Evolutionary conservation across 1,140 invertebrate species (phyloP).

Genomic region (Drosophila orena): DNA sequence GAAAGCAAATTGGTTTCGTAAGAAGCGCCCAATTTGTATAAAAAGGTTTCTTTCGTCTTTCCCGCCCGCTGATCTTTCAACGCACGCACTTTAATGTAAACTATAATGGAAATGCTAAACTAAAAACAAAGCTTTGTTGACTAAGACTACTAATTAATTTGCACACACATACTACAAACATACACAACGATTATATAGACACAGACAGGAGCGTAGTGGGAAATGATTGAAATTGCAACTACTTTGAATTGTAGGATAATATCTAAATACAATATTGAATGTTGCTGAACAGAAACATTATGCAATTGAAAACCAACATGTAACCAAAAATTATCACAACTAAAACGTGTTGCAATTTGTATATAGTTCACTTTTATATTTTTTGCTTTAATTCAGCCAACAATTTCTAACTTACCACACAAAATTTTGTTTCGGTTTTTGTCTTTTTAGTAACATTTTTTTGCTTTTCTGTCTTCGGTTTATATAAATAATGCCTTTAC

Average conservation of each 20-base stretch:
- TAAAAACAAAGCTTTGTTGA: conserved; percentile 8
- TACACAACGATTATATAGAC: conserved; percentile 32
- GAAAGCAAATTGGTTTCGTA: conserved; percentile 32
- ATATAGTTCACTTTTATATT: conserved; percentile 32
- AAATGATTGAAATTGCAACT: conserved; percentile 58
- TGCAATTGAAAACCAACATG: conserved; percentile 77
- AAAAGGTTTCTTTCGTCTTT: conserved; percentile 17
- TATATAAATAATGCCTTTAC: conserved; percentile 72
- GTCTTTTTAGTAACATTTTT: conserved; percentile 68
- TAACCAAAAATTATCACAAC: conserved; percentile 47
- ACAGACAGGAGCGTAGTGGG: conserved; percentile 41
- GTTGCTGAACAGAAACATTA: conserved; percentile 63
- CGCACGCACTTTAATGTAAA: conserved; percentile 8
- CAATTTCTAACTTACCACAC: conserved; percentile 85
- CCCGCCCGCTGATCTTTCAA: conserved; percentile 1
- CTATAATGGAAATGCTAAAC: conserved; percentile 28
- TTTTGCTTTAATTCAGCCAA: conserved; percentile 72
- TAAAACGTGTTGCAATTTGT: conserved; percentile 51
- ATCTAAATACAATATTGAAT: conserved; percentile 61
- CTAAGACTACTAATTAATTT: conserved; percentile 16
- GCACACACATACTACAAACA: conserved; percentile 34
- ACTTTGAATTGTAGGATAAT: conserved; percentile 44
- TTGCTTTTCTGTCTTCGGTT: conserved; percentile 57
- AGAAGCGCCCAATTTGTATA: conserved; percentile 25
- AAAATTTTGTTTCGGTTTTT: conserved; percentile 81